Evolutionary conservation across 2,888 invertebrate genomes (phyloP), one percentile per base, ranked within the genome.

Genomic region (Neria commutata): DNA sequence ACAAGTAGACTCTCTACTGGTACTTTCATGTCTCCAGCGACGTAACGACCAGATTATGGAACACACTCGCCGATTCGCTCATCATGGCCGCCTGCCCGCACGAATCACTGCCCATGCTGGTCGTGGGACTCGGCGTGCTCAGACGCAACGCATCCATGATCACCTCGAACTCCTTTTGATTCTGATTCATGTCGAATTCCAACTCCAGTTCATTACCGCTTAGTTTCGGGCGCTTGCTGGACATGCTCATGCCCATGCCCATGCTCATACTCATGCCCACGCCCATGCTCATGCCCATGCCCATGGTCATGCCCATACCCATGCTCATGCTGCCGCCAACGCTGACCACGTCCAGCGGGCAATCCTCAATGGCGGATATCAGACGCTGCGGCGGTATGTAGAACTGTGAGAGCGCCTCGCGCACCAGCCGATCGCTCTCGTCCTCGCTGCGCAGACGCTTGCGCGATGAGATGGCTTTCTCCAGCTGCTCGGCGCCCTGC

Each of bases 331-430:
- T 17, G 14, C 45, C 34, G 49, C 52, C 33, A 24, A 47, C 50
- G 50, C 1, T 57, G 29, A 40, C 57, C 42, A 73, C 74, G 56
- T 72, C 81, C 62, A 81, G 60, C 0, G 81, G 82, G 62, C 86
- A 87, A 63, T 88, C 88, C 74, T 89, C 88, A 60, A 89, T 87
- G 60, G 87, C 87, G 26, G 89, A 87, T 60, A 89, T 83, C 73
- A 89, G 83, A 56, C 88, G 83, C 25, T 89, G 89, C 1, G 89
- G 88, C 11, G 89, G 88, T 62, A 89, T 87, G 75, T 89, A 90
- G 73, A 89, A 89, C 72, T 89, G 89, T 60, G 88, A 88, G 60
- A 90, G 84, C 4, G 89, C 88, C 70, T 88, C 89, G 67, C 88
- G 87, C 46, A 89, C 87, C 74, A 88, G 84, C 54, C 87, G 85